Evolutionary conservation across 2,888 invertebrate genomes (phyloP), one percentile per base, ranked within the genome.

Genomic region (Amblyjoppa fuscipennis): DNA sequence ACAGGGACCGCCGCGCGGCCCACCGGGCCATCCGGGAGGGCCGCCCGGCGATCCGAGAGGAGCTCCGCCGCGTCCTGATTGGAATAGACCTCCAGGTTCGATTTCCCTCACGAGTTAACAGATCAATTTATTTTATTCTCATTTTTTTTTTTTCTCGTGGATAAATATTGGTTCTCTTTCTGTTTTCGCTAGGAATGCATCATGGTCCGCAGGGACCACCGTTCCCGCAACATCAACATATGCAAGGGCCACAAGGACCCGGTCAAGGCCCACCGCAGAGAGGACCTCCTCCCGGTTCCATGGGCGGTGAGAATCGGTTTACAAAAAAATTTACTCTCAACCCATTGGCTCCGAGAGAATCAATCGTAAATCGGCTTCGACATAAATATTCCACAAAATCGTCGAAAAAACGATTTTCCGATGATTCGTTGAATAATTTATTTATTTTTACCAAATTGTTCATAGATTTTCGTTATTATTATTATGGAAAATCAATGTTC

Each of bases 61-160:
- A 83, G 93, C 93, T 51, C 94, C 94, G 64, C 96, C 96, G 16
- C 95, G 96, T 45, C 96, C 96, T 0, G 97, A 97, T 91, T 97
- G 97, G 97, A 97, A 96, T 92, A 94, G 97, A 87, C 97, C 97
- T 73, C 97, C 97, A 84, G 95, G 95, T 95, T 91, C 91, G 88
- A 76, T 41, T 1, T 83, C 16, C 76, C 31, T 13, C 20, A 51
- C 11, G 66, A 70, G 53, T 79, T 31, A 34, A 34, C 64, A 28
- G n/a, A 31, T 28, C 4, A 51, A 25, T 7, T 28, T 11, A 53
- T 71, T n/a, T 74, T 20, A 49, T 78, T 53, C 20, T 25, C 34
- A 34, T 34, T 34, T 7, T 41, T 64, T 75, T 51, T 20, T 20
- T 20, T 20, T 20, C 45, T 20, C 56, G 20, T 11, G 11, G 16